Evolutionary conservation across 2,888 invertebrate species (phyloP).

Genomic region (Coecobrya sp.): DNA sequence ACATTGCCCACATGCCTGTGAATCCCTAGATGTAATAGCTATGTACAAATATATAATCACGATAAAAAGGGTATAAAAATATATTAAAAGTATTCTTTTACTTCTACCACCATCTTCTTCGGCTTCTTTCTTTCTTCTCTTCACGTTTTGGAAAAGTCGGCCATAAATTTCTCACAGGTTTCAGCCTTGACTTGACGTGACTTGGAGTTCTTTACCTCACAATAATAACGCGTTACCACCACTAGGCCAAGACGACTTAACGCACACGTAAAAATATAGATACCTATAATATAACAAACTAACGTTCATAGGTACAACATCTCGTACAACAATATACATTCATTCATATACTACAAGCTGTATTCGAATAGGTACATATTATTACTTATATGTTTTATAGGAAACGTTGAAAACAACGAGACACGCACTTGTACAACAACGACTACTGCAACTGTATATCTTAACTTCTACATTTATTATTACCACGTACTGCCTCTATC

Average conservation of each 20-base stretch:
- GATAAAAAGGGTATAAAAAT: constrained; percentile 26
- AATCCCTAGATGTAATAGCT: background rate
- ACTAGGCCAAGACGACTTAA: constrained; percentile 67
- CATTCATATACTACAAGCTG: background rate
- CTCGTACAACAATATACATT: background rate
- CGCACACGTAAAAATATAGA: constrained; percentile 49
- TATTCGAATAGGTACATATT: background rate
- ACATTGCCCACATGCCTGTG: background rate
- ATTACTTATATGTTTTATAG: constrained; percentile 5
- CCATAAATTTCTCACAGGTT: constrained; percentile 76
- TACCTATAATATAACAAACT: background rate
- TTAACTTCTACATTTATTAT: constrained; percentile 35
- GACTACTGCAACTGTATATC: constrained; percentile 22
- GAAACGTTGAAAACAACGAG: constrained; percentile 51
- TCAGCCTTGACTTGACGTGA: constrained; percentile 77
- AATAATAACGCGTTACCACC: constrained; percentile 70
- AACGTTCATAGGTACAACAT: constrained; percentile 6
- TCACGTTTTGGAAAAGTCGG: constrained; percentile 73
- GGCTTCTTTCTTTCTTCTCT: constrained; percentile 54
- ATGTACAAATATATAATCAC: constrained; percentile 32
- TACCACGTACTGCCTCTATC: constrained; percentile 22
- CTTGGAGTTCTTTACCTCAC: constrained; percentile 77
- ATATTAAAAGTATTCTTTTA: constrained; percentile 1
- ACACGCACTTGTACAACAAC: constrained; percentile 30
- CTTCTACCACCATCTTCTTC: constrained; percentile 39